A percentile compares a stretch with the other conserved stretches of the same genome.
These are phyloP conservation scores for Chelonia mydas DNA, from an alignment of 2,797 vertebrate species.

Conservation along the genomic window DNA sequence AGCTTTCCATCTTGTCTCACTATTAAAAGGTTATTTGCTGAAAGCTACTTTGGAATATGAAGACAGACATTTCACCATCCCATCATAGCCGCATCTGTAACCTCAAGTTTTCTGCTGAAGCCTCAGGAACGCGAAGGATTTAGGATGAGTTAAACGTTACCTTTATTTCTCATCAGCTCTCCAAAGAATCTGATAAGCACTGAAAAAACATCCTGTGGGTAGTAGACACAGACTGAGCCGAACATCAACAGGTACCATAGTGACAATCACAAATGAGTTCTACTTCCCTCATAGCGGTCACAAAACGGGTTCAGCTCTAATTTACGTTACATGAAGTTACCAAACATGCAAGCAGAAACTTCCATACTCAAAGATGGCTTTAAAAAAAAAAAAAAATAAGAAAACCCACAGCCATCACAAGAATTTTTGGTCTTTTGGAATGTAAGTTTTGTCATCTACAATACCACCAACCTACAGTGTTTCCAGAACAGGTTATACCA, in stretches of 20 bases:
- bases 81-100: background rate
- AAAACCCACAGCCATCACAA: too few species aligned
- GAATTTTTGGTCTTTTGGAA: background rate
- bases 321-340: conserved; percentile 37
- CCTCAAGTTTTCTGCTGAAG: background rate
- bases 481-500: background rate
- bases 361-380: background rate
- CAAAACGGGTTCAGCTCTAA: background rate
- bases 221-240: conserved; percentile 79
- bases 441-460: too few species aligned
- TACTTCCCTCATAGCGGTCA: background rate
- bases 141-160: conserved; percentile 87
- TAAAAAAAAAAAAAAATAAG: background rate
- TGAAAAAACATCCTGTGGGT: conserved; percentile 92
- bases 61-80: background rate
- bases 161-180: conserved; percentile 90
- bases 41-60: background rate
- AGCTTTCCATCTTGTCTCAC: background rate
- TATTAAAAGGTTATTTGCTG: background rate
- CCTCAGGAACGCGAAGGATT: conserved; percentile 66
- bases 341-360: conserved; percentile 26
- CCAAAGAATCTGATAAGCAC: conserved; percentile 90
- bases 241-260: conserved; percentile 79
- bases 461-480: background rate
- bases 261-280: conserved; percentile 36